Percentiles rank a stretch among this genome's conserved stretches.
These are phyloP conservation scores for Jaculus jaculus DNA, from an alignment of 2,113 vertebrate genomes.

Conservation along the genomic window DNA sequence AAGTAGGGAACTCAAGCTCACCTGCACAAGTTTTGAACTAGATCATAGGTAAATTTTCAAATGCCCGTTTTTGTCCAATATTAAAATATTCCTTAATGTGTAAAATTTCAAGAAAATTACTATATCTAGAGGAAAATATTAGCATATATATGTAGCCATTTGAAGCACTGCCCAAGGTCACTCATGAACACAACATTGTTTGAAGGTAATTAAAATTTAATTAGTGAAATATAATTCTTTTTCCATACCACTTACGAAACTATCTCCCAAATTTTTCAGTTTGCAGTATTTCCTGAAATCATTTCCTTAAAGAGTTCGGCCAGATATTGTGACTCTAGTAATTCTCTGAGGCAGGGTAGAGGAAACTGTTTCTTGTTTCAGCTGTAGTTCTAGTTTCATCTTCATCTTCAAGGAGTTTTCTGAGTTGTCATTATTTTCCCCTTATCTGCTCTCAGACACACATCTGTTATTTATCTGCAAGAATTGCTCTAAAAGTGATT, in stretches of 20 bases:
- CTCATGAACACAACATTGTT: not conserved
- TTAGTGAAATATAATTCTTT: not conserved
- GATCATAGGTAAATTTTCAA: not conserved
- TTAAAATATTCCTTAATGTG: not conserved
- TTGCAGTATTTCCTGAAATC: slow-evolving; percentile 40
- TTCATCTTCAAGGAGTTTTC: slow-evolving; percentile 30
- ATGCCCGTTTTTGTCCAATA: not conserved
- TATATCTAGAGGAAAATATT: not conserved
- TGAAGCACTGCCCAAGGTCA: not conserved
- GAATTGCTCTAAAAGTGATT: not conserved
- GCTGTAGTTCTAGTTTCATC: slow-evolving; percentile 11
- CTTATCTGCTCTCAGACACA: not conserved
- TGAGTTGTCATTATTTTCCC: slow-evolving; percentile 36
- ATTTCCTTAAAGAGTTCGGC: not conserved
- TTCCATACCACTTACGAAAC: not conserved
- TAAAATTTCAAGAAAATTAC: not conserved
- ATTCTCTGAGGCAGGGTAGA: slow-evolving; percentile 30
- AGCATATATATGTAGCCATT: not conserved
- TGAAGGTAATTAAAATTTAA: not conserved
- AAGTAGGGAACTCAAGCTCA: not conserved
- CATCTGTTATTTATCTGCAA: slow-evolving; percentile 53
- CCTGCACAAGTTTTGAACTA: not conserved
- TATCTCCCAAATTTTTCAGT: not conserved
- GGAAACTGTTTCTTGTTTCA: slow-evolving; percentile 49
- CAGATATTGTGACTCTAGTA: not conserved